Evolutionary conservation across 2,797 vertebrate species (phyloP).

Genomic region (Paratrypauchen microcephalus): DNA sequence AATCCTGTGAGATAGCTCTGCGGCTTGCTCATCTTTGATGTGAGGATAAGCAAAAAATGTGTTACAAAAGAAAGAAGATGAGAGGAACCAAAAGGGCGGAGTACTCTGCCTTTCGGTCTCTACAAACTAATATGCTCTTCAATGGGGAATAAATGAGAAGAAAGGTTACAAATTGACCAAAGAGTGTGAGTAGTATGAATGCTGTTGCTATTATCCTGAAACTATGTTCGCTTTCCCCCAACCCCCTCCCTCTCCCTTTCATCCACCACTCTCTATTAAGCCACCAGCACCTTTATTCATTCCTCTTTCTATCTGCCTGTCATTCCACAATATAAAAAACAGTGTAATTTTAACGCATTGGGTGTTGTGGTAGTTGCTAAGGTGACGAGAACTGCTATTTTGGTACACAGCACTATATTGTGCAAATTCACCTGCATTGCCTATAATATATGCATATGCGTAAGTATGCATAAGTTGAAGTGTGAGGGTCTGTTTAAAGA

Average conservation of each 20-base stretch:
- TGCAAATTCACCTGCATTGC: slow-evolving; percentile 36
- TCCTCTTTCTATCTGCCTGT: slow-evolving; percentile 35
- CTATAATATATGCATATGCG: slow-evolving; percentile 25
- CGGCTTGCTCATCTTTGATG: slow-evolving; percentile 34
- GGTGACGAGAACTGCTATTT: slow-evolving; percentile 59
- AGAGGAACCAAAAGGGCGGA: slow-evolving; percentile 31
- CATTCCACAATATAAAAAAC: slow-evolving; percentile 38
- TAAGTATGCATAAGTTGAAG: slow-evolving; percentile 28
- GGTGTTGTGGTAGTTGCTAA: slow-evolving; percentile 61
- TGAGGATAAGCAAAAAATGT: slow-evolving; percentile 28
- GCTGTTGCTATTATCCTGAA: slow-evolving; percentile 31
- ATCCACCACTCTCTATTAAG: slow-evolving; percentile 40
- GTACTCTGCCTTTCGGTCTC: slow-evolving; percentile 27
- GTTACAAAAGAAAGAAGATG: slow-evolving; percentile 20
- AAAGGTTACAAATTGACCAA: slow-evolving; percentile 25
- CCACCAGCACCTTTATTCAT: slow-evolving; percentile 34
- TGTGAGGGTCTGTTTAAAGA: slow-evolving; percentile 62
- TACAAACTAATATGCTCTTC: slow-evolving; percentile 35
- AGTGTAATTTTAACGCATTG: slow-evolving; percentile 39
- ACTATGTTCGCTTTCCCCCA: slow-evolving; percentile 26
- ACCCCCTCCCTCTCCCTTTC: slow-evolving; percentile 38
- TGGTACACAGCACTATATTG: slow-evolving; percentile 22
- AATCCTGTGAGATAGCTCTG: slow-evolving; percentile 22
- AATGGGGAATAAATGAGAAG: slow-evolving; percentile 29
- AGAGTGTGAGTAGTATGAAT: slow-evolving; percentile 23